Evolutionary conservation across 2,888 invertebrate genomes (phyloP), one percentile per base, ranked within the genome.

Genomic region (Dynastes hyllus): DNA sequence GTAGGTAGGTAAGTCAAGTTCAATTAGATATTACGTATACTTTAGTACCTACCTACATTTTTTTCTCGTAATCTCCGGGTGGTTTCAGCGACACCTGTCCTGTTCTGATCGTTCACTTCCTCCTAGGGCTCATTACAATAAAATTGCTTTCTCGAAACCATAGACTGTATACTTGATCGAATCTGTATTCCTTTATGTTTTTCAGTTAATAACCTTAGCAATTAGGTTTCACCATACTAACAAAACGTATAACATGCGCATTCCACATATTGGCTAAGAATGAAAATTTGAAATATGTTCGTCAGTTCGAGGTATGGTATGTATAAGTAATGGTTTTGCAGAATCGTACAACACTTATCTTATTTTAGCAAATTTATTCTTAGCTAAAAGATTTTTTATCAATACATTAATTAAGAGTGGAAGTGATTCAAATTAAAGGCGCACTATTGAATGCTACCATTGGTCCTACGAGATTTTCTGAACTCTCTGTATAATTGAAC

Each of bases 21-120:
- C 27, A 67, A 67, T 45, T 45, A 45, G 16, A 13, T 67, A 50
- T 58, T 63, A 63, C 32, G 32, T 22, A 32, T 63, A 29, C 27
- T 11, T 29, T 58, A 58, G 50, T 50, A n/a, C 27, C 22, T 67
- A 67, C 45, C n/a, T 50, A 67, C 27, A 22, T 50, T 50, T 51
- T 29, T 69, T 51, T 27, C 11, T 69, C 11, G 51, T 9, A 51
- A 63, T 71, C 71, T 63, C 50, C 29, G 69, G 51, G 51, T 75
- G 71, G 80, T 77, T 79, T 80, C 79, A 80, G 81, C 81, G 82
- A 82, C 83, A 83, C 83, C 83, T 83, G 83, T 83, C 82, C 81
- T 81, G 45, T 71, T 22, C 82, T 84, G 83, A 84, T 84, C 82
- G 81, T 80, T 82, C 82, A 83, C 82, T 84, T 84, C 84, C 84